A percentile compares a stretch with the other conserved stretches of the same genome.
phyloP scores from a whole-genome alignment of 2,113 vertebrate genomes.

The Otolemur garnettii region DNA sequence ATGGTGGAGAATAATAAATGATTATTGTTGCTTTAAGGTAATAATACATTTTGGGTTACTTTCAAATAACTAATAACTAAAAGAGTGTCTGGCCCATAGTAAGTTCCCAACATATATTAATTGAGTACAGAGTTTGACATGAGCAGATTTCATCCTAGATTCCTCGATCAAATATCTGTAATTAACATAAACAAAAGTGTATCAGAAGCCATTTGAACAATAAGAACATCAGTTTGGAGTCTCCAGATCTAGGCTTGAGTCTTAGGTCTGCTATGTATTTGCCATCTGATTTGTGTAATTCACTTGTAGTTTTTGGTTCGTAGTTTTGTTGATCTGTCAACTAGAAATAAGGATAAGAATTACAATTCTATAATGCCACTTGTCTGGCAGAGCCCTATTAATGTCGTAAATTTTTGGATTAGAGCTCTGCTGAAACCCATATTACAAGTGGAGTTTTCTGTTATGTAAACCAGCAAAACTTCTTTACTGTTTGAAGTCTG shows the following conservation, averaged over 20 bases:
- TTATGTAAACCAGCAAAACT: background rate
- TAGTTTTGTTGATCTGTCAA: background rate
- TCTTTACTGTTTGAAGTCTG: background rate
- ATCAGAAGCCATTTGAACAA: background rate
- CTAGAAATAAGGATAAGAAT: background rate
- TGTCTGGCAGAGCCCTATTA: background rate
- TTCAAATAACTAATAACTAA: background rate
- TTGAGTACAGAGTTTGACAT: background rate
- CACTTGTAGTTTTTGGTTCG: background rate
- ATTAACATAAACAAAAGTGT: background rate
- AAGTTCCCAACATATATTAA: background rate
- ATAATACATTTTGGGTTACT: slow-evolving; percentile 25
- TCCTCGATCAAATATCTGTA: slow-evolving; percentile 1
- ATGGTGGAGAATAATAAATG: background rate
- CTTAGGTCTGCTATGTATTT: background rate
- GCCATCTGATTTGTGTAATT: background rate
- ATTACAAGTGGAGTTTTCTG: background rate
- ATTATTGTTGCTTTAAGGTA: background rate
- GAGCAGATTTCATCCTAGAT: background rate
- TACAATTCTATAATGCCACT: background rate
- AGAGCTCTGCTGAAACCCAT: background rate
- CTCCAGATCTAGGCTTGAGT: background rate
- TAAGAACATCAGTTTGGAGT: background rate
- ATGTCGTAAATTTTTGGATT: background rate
- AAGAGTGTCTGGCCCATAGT: background rate